Conservation (phyloP, 2,797 vertebrate species). For the Erpetoichthys calabaricus region DNA sequence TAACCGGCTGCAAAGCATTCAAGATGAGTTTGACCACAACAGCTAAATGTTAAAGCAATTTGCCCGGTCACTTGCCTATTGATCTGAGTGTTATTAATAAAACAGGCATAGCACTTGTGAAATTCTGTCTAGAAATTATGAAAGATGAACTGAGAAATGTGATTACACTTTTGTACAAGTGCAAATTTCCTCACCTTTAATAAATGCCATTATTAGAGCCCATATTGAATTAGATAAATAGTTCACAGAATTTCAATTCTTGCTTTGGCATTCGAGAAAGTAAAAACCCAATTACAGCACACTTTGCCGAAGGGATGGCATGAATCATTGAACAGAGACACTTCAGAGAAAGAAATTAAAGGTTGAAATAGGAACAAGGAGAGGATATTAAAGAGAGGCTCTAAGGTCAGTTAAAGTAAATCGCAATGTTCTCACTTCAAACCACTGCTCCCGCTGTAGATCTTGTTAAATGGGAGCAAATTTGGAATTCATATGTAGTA, state of each 20-base stretch:
- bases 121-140: conserved; percentile 50
- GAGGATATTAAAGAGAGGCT: conserved; percentile 29
- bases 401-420: conserved; percentile 50
- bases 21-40: neutral
- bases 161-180: conserved; percentile 53
- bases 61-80: conserved; percentile 3
- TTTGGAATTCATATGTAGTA: too few species aligned
- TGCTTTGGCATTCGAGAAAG: conserved; percentile 57
- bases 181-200: conserved; percentile 53
- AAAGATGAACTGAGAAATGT: conserved; percentile 47
- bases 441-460: conserved; percentile 1
- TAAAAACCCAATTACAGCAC: conserved; percentile 56
- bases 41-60: neutral
- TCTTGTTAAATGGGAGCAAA: conserved; percentile 6
- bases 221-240: conserved; percentile 38
- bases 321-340: conserved; percentile 40
- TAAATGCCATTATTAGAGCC: conserved; percentile 52
- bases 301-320: conserved; percentile 46
- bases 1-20: too few species aligned
- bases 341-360: conserved; percentile 30
- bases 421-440: conserved; percentile 16
- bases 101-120: conserved; percentile 1
- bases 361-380: conserved; percentile 22
- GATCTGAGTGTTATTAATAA: conserved; percentile 1
- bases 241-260: conserved; percentile 53